Evolutionary conservation across 2,888 invertebrate species (phyloP).

Genomic region (Prosapia bicincta): DNA sequence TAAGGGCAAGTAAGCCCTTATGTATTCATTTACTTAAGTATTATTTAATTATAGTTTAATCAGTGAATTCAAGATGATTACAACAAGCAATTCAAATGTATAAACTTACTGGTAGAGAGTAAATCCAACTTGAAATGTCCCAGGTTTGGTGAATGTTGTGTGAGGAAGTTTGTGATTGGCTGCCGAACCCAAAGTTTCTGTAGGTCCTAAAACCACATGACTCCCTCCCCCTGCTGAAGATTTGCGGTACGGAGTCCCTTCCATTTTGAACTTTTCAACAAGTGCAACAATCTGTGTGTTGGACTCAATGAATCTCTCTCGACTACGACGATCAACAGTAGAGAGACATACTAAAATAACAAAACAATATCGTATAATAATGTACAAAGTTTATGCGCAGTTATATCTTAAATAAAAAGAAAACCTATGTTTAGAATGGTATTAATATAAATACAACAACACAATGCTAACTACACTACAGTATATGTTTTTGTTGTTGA

Average conservation of each 20-base stretch:
- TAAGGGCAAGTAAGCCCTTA: too few relatives aligned
- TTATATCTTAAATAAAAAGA: too few relatives aligned
- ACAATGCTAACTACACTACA: too few relatives aligned
- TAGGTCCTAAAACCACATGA: constrained; percentile 43
- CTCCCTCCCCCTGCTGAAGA: constrained; percentile 45
- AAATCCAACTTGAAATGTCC: constrained; percentile 55
- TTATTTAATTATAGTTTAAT: too few relatives aligned
- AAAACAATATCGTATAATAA: neutral
- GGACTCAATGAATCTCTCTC: constrained; percentile 90
- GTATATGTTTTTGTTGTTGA: too few relatives aligned
- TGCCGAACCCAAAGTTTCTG: constrained; percentile 48
- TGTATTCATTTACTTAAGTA: too few relatives aligned
- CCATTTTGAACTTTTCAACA: constrained; percentile 86
- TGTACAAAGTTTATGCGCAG: too few relatives aligned
- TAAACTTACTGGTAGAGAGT: constrained; percentile 38
- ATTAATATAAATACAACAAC: too few relatives aligned
- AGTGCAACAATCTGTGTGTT: constrained; percentile 89
- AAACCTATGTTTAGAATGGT: too few relatives aligned
- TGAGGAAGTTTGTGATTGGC: constrained; percentile 62
- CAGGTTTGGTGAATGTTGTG: constrained; percentile 65
- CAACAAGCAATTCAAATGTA: too few relatives aligned
- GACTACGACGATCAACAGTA: constrained; percentile 73
- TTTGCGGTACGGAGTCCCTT: constrained; percentile 74
- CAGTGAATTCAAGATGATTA: too few relatives aligned
- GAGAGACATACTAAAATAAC: constrained; percentile 64